phyloP scores from a whole-genome alignment of 2,888 invertebrate genomes.

The Minunthozetes semirufus region DNA sequence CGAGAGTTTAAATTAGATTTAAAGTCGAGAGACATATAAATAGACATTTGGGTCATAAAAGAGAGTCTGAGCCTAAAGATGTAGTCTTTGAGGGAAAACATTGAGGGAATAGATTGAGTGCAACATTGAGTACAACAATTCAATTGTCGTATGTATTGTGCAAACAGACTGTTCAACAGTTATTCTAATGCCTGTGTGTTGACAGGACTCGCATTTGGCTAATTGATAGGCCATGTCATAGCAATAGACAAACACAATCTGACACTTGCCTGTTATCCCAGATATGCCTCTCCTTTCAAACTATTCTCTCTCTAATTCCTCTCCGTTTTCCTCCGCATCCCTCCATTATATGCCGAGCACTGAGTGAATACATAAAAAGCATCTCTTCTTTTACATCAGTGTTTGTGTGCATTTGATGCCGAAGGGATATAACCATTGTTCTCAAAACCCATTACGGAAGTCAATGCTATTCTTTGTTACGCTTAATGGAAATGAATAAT shows the following conservation, averaged over 20 bases:
- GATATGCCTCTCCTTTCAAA: neutral
- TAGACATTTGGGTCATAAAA: too few species aligned
- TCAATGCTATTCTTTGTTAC: conserved; percentile 3
- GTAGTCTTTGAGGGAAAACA: neutral
- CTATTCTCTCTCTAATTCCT: neutral
- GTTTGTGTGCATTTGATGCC: neutral
- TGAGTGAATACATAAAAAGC: conserved; percentile 20
- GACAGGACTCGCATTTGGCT: conserved; percentile 23
- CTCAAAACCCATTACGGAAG: conserved; percentile 29
- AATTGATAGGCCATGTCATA: conserved; percentile 35
- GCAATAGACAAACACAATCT: conserved; percentile 34
- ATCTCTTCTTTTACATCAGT: conserved; percentile 9
- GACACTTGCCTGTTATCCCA: conserved; percentile 21
- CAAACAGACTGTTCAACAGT: conserved; percentile 31
- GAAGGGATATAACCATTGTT: conserved; percentile 28
- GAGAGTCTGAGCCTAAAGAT: too few species aligned
- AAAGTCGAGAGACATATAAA: neutral
- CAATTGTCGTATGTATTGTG: conserved; percentile 23
- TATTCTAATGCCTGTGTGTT: conserved; percentile 8
- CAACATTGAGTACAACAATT: conserved; percentile 1
- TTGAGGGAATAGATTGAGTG: neutral
- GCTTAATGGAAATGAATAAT: conserved; percentile 26
- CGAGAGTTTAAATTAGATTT: neutral
- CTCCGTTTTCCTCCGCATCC: conserved; percentile 11
- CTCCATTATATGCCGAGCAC: conserved; percentile 17